phyloP scores from a whole-genome alignment of 2,797 vertebrate genomes.

The Sebastes steindachneri region DNA sequence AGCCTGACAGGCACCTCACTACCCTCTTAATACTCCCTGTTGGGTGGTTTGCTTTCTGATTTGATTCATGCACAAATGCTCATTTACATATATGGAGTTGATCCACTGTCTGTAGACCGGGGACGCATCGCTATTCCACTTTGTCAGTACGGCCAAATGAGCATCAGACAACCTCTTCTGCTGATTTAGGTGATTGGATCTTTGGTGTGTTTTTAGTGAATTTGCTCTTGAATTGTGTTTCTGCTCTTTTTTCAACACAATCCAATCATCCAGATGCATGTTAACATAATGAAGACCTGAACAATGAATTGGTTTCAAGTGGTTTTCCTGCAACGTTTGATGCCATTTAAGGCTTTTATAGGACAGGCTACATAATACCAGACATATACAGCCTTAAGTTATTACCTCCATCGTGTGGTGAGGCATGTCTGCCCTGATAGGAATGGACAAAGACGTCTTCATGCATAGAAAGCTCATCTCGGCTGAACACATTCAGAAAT shows the following conservation, averaged over 20 bases:
- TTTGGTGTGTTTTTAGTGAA: background rate
- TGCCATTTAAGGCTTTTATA: conserved; percentile 23
- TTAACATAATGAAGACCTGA: conserved; percentile 13
- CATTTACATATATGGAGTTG: conserved; percentile 7
- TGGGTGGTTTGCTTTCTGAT: conserved; percentile 1
- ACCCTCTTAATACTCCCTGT: background rate
- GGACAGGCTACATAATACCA: background rate
- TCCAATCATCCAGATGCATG: conserved; percentile 3
- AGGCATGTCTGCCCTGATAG: conserved; percentile 1
- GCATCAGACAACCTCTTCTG: background rate
- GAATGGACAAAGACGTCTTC: conserved; percentile 13
- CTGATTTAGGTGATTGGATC: conserved; percentile 11
- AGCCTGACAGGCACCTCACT: background rate
- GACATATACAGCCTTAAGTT: background rate
- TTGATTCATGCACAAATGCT: conserved; percentile 8
- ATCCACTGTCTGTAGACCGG: background rate
- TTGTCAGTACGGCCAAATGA: background rate
- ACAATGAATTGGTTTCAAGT: conserved; percentile 18
- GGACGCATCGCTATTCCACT: background rate
- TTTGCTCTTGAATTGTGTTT: conserved; percentile 6
- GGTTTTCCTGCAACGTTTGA: background rate
- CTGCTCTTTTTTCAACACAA: conserved; percentile 7
- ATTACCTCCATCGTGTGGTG: conserved; percentile 3
- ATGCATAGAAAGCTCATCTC: background rate
- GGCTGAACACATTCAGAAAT: conserved; percentile 26